phyloP scores from a whole-genome alignment of 2,113 vertebrate genomes.

The Lepus americanus region DNA sequence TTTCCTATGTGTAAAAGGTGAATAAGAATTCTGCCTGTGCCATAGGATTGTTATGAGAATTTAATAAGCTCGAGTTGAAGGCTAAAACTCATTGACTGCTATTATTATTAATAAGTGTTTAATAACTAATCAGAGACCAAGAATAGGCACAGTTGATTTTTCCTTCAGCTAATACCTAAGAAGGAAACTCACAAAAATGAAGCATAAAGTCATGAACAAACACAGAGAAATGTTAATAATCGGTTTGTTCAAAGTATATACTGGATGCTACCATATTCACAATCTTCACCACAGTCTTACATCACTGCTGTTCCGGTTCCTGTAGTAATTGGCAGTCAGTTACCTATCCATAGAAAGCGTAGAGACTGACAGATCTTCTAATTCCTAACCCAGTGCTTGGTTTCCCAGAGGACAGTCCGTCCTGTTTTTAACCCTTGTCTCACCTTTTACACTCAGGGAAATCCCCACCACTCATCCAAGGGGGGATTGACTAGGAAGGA shows the following conservation, averaged over 20 bases:
- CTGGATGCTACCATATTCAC: background rate
- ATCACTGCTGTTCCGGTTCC: background rate
- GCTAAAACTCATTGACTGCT: constrained; percentile 11
- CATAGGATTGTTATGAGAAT: background rate
- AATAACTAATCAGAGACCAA: constrained; percentile 61
- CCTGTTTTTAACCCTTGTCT: background rate
- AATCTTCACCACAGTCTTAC: background rate
- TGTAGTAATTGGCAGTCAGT: background rate
- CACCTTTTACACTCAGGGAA: background rate
- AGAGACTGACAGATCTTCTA: background rate
- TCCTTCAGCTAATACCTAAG: background rate
- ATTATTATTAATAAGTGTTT: constrained; percentile 68
- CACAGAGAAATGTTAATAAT: background rate
- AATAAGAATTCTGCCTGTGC: background rate
- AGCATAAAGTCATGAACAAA: constrained; percentile 32
- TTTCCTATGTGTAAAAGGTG: background rate
- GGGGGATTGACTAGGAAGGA: background rate
- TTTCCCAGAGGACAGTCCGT: background rate
- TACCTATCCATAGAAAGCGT: background rate
- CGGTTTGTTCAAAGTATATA: background rate
- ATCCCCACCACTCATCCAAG: background rate
- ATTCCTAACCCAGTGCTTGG: background rate
- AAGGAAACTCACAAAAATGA: constrained; percentile 46
- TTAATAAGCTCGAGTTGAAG: background rate
- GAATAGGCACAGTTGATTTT: background rate